Evolutionary conservation across 2,888 invertebrate genomes (phyloP).

Genomic region (Aphidoletes aphidimyza): DNA sequence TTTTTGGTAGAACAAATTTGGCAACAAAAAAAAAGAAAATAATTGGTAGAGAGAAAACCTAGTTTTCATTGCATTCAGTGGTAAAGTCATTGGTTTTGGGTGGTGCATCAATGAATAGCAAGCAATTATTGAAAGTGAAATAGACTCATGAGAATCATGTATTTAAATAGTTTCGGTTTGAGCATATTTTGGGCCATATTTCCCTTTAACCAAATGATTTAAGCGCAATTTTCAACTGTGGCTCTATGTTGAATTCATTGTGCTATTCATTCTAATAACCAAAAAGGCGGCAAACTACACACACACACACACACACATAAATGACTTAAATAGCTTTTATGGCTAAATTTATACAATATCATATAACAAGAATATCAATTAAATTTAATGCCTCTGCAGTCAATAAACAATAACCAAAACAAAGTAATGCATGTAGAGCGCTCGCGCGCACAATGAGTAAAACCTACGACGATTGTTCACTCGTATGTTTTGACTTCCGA

Average conservation of each 20-base stretch:
- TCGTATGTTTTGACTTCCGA: constrained; percentile 30
- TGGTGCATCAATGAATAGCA: no score
- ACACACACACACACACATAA: neutral
- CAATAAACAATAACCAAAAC: constrained; percentile 56
- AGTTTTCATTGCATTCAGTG: no score
- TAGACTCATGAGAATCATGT: neutral
- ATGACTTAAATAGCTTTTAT: constrained; percentile 33
- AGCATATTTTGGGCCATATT: neutral
- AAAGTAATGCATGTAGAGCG: constrained; percentile 28
- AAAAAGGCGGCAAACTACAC: neutral
- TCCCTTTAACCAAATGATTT: neutral
- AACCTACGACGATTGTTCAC: neutral
- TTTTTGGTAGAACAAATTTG: no score
- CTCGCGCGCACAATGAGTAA: no score
- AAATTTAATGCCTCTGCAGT: constrained; percentile 56
- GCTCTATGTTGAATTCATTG: neutral
- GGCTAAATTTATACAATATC: constrained; percentile 48
- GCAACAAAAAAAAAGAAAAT: no score
- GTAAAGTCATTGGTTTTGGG: no score
- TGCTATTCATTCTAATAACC: constrained; percentile 35
- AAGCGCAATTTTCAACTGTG: neutral
- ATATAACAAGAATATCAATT: constrained; percentile 28
- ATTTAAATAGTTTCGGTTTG: neutral
- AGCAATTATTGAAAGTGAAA: neutral
- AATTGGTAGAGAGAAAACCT: no score